Base-by-base conservation (phyloP, 2,888 invertebrate genomes). In the Meteorus cinctellus region DNA sequence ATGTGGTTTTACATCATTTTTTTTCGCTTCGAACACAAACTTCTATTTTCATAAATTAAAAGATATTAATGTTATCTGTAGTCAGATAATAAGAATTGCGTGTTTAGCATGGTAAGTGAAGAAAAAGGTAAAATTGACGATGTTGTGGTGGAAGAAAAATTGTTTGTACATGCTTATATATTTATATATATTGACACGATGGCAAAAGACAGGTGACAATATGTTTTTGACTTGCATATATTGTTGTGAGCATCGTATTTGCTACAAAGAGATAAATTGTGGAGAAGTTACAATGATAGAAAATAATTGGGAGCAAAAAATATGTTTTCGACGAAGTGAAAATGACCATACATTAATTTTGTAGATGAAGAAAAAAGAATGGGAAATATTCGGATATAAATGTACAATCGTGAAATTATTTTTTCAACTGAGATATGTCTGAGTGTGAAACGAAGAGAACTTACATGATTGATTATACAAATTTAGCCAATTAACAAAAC, bases 1-100 rank as follows among this genome's bases (percentile, higher is more conserved):
- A 55, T 62, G 66, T 62, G 48, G 48, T 55, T 36, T 76, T 55
- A n/a, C 19, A 41, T 12, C 34, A 74, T 45, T n/a, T n/a, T 4
- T 55, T 55, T 24, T 8, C 8, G n/a, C 8, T 55, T n/a, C 1
- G 27, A 27, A 62, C 62, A 31, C n/a, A 31, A 62, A 31, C 16
- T 16, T 55, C 19, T 62, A 62, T 29, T 62, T 62, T 29, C 27
- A 62, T n/a, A 29, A 14, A 16, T 8, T n/a, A 5, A 55, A 6
- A 55, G 48, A 4, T 55, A 55, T 19, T 55, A 55, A 55, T 24
- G 24, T 19, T 24, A 19, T 55, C 19, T 55, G n/a, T n/a, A 48
- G n/a, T n/a, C 19, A 55, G 19, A 19, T 55, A 19, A 19, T n/a
- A 6, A 19, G n/a, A 19, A 19, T 19, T 55, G 19, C 19, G n/a